Conservation (phyloP, 2,797 vertebrate genomes). For the Anableps anableps region DNA sequence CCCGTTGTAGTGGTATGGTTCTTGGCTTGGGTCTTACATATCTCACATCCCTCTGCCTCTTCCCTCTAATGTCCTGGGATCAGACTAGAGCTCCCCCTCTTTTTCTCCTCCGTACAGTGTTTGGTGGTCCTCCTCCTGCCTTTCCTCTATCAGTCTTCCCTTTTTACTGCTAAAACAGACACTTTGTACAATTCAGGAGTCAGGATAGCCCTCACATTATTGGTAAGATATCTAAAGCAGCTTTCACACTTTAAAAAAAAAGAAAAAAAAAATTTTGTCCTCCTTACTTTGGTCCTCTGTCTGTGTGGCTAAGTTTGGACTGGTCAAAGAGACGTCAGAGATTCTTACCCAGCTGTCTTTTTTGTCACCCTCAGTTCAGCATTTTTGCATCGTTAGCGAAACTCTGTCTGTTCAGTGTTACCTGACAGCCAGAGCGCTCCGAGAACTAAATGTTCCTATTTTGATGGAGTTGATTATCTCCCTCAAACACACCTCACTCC, state of each 20-base stretch:
- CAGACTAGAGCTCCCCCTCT: constrained; percentile 20
- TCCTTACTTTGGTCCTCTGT: not conserved
- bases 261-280: too few relatives aligned
- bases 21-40: constrained; percentile 1
- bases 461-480: constrained; percentile 35
- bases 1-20: constrained; percentile 12
- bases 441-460: constrained; percentile 19
- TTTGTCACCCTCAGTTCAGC: constrained; percentile 2
- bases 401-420: constrained; percentile 16
- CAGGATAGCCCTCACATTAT: not conserved
- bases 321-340: constrained; percentile 3
- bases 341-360: constrained; percentile 11
- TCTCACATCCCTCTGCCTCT: constrained; percentile 15
- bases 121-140: constrained; percentile 39
- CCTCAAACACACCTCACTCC: constrained; percentile 45
- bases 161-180: constrained; percentile 11
- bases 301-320: not conserved
- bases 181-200: constrained; percentile 8
- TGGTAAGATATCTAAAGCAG: constrained; percentile 8
- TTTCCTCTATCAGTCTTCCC: not conserved
- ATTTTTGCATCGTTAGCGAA: constrained; percentile 34
- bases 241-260: not conserved
- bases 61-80: constrained; percentile 14
- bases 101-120: constrained; percentile 10
- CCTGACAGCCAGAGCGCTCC: constrained; percentile 19